Percentiles rank a stretch among this genome's conserved stretches.
Evolutionary conservation across 64 coral and sea anemone species (phyloP).

Genomic region (Astreopora myriophthalma): DNA sequence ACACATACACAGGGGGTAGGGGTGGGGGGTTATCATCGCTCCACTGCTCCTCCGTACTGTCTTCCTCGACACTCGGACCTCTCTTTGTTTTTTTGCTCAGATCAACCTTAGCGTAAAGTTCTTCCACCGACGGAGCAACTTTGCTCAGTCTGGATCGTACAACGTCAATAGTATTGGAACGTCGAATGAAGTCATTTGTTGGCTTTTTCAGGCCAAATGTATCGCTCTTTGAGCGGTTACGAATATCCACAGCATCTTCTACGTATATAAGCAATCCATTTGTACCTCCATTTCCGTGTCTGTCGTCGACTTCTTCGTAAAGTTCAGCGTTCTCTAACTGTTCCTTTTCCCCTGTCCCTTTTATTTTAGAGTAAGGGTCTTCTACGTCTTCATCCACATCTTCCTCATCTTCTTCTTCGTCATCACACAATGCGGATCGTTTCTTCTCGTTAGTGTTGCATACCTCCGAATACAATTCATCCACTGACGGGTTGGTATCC

Average conservation of each 20-base stretch:
- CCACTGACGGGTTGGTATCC: too few relatives aligned
- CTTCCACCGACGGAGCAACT: not conserved
- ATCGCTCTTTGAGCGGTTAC: not conserved
- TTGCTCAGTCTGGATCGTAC: not conserved
- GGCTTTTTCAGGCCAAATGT: not conserved
- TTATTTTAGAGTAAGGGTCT: constrained; percentile 16
- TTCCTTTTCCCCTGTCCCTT: not conserved
- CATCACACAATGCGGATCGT: not conserved
- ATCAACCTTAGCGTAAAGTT: constrained; percentile 18
- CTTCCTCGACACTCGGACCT: not conserved
- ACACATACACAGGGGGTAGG: constrained; percentile 17
- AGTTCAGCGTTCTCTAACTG: not conserved
- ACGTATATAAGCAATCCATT: too few relatives aligned
- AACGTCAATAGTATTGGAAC: not conserved
- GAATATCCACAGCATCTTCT: not conserved
- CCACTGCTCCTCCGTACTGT: not conserved
- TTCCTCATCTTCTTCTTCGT: not conserved
- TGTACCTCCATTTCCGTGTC: not conserved
- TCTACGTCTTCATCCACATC: not conserved
- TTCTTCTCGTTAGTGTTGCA: not conserved
- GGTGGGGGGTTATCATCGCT: constrained; percentile 7
- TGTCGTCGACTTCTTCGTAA: constrained; percentile 6
- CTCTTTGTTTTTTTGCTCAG: constrained; percentile 17
- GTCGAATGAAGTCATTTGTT: not conserved
- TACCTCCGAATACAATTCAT: constrained; percentile 9